phyloP scores from a whole-genome alignment of 2,888 invertebrate species.

The Ochropacha duplaris region DNA sequence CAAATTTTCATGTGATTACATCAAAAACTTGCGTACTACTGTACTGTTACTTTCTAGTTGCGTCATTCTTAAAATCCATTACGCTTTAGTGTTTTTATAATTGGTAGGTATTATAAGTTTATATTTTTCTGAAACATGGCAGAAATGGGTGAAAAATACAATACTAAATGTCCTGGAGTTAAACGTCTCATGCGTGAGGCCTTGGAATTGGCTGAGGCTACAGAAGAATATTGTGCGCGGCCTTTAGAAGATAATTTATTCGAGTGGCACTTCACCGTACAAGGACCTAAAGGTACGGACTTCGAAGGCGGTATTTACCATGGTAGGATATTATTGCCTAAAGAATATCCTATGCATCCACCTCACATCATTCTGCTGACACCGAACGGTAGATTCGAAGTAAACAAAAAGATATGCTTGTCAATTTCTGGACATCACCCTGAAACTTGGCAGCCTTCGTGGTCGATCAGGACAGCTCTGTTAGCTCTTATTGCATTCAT shows the following conservation, averaged over 20 bases:
- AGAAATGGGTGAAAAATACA: constrained; percentile 76
- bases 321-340: constrained; percentile 94
- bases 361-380: constrained; percentile 96
- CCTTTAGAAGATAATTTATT: constrained; percentile 97
- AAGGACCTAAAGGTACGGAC: constrained; percentile 93
- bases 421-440: constrained; percentile 98
- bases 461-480: constrained; percentile 97
- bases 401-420: constrained; percentile 96
- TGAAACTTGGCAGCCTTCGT: constrained; percentile 99
- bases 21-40: constrained; percentile 47
- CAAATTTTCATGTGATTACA: constrained; percentile 59
- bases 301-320: constrained; percentile 96
- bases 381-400: constrained; percentile 96
- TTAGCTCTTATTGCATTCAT: constrained; percentile 97
- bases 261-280: constrained; percentile 98
- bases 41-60: constrained; percentile 37
- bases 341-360: constrained; percentile 98
- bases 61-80: constrained; percentile 35
- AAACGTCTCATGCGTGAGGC: constrained; percentile 97
- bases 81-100: constrained; percentile 20
- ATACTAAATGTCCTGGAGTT: constrained; percentile 88
- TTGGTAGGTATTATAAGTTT: neutral
- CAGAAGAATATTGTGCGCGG: constrained; percentile 94
- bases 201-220: constrained; percentile 91
- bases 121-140: constrained; percentile 46